These are phyloP conservation scores for Zeuzera pyrina DNA, from an alignment of 2,888 invertebrate species.

Conservation along the genomic window DNA sequence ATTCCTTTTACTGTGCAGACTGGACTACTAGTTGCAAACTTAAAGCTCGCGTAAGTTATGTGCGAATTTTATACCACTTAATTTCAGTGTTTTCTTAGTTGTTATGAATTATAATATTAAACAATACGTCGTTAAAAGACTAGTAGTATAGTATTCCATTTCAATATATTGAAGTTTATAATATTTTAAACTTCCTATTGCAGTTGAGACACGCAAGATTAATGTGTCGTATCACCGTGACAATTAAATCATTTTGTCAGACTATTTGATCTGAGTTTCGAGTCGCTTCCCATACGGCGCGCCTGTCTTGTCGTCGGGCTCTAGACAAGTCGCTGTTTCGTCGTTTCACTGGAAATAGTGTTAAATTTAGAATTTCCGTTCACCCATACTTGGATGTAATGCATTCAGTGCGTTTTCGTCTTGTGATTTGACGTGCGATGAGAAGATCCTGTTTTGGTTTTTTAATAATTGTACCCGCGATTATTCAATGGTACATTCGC, in stretches of 20 bases:
- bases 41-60: too few species aligned
- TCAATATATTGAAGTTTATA: too few species aligned
- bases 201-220: conserved; percentile 36
- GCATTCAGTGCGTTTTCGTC: conserved; percentile 49
- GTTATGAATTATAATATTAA: too few species aligned
- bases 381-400: conserved; percentile 60
- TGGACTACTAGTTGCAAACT: too few species aligned
- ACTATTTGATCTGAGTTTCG: conserved; percentile 33
- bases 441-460: conserved; percentile 20
- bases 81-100: too few species aligned
- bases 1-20: too few species aligned
- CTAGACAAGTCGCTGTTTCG: conserved; percentile 49
- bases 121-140: too few species aligned
- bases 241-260: conserved; percentile 56
- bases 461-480: neutral
- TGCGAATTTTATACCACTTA: too few species aligned
- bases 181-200: too few species aligned
- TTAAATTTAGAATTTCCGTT: conserved; percentile 70
- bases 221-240: conserved; percentile 38
- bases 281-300: conserved; percentile 44
- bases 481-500: neutral
- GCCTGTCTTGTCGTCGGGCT: conserved; percentile 36
- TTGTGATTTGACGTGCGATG: conserved; percentile 37
- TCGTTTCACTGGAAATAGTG: conserved; percentile 61
- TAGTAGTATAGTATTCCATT: too few species aligned